These are phyloP conservation scores for Stichopus chloronotus DNA, from an alignment of 35 echinoderm and acorn worm species.

Conservation along the genomic window DNA sequence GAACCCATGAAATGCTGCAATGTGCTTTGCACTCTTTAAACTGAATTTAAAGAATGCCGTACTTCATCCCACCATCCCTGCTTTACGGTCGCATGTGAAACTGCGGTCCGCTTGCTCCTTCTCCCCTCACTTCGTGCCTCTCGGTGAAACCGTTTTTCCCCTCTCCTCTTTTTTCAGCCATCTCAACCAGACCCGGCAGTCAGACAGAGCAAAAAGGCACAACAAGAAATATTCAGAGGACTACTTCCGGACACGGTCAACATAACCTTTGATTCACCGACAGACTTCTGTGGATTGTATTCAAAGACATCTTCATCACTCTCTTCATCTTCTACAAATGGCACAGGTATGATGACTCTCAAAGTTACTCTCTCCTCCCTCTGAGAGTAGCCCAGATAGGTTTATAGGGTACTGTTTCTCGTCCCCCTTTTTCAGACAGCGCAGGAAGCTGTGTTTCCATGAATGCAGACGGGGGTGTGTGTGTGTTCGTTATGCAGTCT, in stretches of 20 bases:
- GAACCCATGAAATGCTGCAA: too few relatives aligned
- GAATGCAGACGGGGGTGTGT: too few relatives aligned
- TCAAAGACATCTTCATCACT: slow-evolving; percentile 36
- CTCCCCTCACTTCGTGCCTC: background rate
- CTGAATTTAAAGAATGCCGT: too few relatives aligned
- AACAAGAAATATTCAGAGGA: slow-evolving; percentile 80
- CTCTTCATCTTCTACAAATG: slow-evolving; percentile 51
- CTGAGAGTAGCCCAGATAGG: background rate
- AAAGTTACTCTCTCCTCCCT: background rate
- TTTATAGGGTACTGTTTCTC: too few relatives aligned
- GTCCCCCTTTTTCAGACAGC: too few relatives aligned
- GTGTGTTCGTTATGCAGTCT: too few relatives aligned
- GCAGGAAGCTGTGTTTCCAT: too few relatives aligned
- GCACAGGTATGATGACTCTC: slow-evolving; percentile 25
- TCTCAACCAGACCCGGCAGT: background rate
- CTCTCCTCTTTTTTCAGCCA: background rate
- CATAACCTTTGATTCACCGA: slow-evolving; percentile 73
- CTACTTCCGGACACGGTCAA: slow-evolving; percentile 89
- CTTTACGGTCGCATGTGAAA: too few relatives aligned
- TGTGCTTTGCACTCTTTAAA: too few relatives aligned
- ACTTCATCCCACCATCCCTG: too few relatives aligned
- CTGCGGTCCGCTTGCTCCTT: background rate
- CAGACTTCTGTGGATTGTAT: slow-evolving; percentile 10
- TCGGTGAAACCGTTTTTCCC: background rate
- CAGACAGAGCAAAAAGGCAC: slow-evolving; percentile 66